phyloP scores from a whole-genome alignment of 2,113 vertebrate species.

The Aspidoscelis tigris region DNA sequence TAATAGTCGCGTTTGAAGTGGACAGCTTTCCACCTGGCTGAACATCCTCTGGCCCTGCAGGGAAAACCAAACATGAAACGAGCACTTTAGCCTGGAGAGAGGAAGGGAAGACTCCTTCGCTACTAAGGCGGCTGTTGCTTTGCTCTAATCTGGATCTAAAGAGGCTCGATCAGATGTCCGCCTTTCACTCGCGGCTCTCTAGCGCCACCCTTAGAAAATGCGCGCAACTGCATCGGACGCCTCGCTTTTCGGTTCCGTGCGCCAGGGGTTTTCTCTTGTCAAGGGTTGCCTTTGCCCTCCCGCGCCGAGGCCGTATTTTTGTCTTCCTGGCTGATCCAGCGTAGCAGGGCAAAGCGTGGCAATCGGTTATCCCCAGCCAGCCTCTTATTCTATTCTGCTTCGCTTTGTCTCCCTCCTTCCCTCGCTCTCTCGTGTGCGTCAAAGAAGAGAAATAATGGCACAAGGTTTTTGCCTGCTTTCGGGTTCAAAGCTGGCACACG shows the following conservation, averaged over 20 bases:
- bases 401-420: background rate
- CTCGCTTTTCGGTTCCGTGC: background rate
- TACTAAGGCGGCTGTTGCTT: too few relatives aligned
- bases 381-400: background rate
- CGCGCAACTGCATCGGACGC: constrained; percentile 50
- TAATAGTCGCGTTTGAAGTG: background rate
- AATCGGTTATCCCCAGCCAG: background rate
- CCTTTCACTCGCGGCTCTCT: constrained; percentile 80
- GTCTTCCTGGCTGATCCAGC: background rate
- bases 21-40: constrained; percentile 9
- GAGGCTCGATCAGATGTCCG: background rate
- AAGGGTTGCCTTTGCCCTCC: too few relatives aligned
- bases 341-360: too few relatives aligned
- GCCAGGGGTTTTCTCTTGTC: background rate
- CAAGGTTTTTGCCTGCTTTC: too few relatives aligned
- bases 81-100: background rate
- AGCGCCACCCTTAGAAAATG: constrained; percentile 89
- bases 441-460: too few relatives aligned
- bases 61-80: too few relatives aligned
- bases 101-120: too few relatives aligned
- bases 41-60: background rate
- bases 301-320: accelerated
- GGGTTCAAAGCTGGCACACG: too few relatives aligned
- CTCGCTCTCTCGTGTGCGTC: background rate
- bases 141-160: background rate